Evolutionary conservation across 92 coral and sea anemone genomes (phyloP), one percentile per base, ranked within the genome.

Genomic region (Phenganax marumi): DNA sequence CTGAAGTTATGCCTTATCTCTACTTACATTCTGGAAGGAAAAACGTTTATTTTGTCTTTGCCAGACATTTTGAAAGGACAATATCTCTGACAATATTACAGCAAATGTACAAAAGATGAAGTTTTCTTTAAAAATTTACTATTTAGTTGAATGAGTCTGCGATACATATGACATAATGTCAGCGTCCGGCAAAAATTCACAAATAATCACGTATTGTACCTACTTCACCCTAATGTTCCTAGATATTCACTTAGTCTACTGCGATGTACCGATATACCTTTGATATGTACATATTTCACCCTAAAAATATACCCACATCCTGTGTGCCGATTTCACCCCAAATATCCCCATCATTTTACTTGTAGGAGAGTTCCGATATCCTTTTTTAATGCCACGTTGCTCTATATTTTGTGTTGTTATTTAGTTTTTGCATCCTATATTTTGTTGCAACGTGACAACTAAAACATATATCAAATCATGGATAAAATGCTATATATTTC

Each of bases 11-110:
- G 50, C 21, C 18, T 55, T 17, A 49, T 11, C 33, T 48, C 23
- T 80, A 76, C 93, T 92, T 88, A 96, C 99, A 96, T 96, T 83
- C 99, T 85, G 46, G 99, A 96, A 75, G 99, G 99, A 71, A 96
- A 96, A 64, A 96, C 77, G 83, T 89, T 92, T 68, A 96, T 68
- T 75, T 76, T 89, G 74, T 96, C 99, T 69, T 96, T 96, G 70
- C 97, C 97, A 10, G 99, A 96, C 99, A 96, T 96, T 51, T 46
- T 79, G 75, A 51, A 68, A 33, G 18, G 22, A 57, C 25, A 43
- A 48, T 16, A 63, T 8, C 63, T 65, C n/a, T n/a, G n/a, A n/a
- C n/a, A n/a, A n/a, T n/a, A n/a, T 17, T 2, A 48, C 2, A 24
- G 13, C 53, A 62, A 73, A 57, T 61, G 58, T 26, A 51, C 50